A percentile compares a stretch with the other conserved stretches of the same genome.
These are phyloP conservation scores for Leptura quadrifasciata DNA, from an alignment of 2,888 invertebrate species.

Conservation along the genomic window DNA sequence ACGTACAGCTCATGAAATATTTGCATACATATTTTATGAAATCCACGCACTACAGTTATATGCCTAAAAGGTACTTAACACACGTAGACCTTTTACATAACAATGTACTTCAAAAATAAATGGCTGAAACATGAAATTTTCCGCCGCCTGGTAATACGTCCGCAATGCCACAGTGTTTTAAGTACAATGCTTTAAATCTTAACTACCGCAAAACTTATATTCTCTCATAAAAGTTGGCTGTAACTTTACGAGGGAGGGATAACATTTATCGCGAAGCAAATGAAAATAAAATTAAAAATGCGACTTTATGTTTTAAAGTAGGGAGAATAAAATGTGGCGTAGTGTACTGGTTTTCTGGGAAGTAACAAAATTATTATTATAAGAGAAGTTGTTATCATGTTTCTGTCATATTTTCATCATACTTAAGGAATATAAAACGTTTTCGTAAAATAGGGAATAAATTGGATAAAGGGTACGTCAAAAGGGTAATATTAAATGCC, in stretches of 20 bases:
- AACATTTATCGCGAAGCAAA: background rate
- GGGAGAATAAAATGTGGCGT: no score
- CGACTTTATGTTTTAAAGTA: no score
- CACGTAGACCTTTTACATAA: constrained; percentile 35
- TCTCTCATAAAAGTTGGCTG: constrained; percentile 9
- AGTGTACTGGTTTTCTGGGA: no score
- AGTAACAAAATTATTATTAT: no score
- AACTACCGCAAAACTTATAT: constrained; percentile 11
- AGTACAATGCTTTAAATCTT: constrained; percentile 27
- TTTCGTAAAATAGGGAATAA: no score
- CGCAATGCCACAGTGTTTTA: constrained; percentile 21
- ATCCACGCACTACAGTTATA: constrained; percentile 13
- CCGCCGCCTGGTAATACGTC: background rate
- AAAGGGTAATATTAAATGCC: no score
- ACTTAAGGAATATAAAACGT: no score
- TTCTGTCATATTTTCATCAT: no score
- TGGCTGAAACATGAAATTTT: constrained; percentile 13
- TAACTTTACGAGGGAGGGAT: constrained; percentile 20
- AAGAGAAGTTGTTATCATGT: no score
- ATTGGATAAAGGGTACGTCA: no score
- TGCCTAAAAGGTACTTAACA: constrained; percentile 27
- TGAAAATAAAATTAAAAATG: background rate
- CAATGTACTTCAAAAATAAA: constrained; percentile 38
- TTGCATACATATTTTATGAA: constrained; percentile 13
- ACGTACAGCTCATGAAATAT: constrained; percentile 7